phyloP scores from a whole-genome alignment of 2,113 vertebrate genomes.

The Nymphicus hollandicus region DNA sequence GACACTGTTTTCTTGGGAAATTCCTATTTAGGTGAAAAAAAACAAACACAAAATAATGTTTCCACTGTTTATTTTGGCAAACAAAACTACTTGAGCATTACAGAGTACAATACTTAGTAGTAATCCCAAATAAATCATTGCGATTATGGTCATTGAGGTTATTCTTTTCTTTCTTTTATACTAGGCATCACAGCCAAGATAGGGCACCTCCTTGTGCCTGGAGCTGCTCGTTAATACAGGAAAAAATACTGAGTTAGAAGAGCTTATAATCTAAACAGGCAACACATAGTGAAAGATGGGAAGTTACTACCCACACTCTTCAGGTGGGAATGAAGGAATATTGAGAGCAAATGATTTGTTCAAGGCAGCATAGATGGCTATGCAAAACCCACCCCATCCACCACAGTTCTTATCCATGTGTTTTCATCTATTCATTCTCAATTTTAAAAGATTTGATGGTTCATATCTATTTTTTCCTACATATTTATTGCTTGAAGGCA shows the following conservation, averaged over 20 bases:
- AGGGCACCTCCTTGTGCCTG: neutral
- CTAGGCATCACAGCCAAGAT: neutral
- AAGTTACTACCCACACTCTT: neutral
- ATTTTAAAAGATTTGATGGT: neutral
- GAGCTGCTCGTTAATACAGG: neutral
- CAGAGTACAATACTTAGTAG: neutral
- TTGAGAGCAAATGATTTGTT: neutral
- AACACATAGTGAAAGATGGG: neutral
- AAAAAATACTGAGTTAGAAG: neutral
- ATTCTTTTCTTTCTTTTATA: neutral
- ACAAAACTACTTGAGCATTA: neutral
- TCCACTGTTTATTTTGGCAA: conserved; percentile 3
- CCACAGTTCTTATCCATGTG: neutral
- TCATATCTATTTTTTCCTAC: neutral
- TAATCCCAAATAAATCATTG: neutral
- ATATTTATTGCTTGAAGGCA: neutral
- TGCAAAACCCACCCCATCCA: neutral
- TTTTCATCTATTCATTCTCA: neutral
- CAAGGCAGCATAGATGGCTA: neutral
- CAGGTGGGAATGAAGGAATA: neutral
- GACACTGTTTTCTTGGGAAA: conserved; percentile 3
- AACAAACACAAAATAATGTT: neutral
- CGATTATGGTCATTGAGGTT: neutral
- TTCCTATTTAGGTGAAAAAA: neutral
- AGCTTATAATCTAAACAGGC: neutral